Percentiles rank a stretch among this genome's conserved stretches.
These are phyloP conservation scores for Channa argus DNA, from an alignment of 2,113 vertebrate species.

Conservation along the genomic window DNA sequence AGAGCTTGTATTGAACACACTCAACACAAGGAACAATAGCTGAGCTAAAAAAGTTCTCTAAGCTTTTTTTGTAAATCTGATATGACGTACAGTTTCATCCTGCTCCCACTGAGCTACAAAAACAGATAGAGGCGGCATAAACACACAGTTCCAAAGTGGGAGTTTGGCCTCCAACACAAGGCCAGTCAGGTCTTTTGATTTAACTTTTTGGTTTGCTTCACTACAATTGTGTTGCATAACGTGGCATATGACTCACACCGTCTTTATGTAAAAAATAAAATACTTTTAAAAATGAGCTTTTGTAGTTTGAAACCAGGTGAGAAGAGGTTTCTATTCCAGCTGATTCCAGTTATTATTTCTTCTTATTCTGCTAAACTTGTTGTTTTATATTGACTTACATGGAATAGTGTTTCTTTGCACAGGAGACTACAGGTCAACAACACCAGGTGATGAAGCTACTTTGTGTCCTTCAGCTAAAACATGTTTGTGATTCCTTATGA, in stretches of 20 bases:
- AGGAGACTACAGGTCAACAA: too few relatives aligned
- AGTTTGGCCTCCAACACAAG: slow-evolving; percentile 30
- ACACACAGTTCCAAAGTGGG: slow-evolving; percentile 13
- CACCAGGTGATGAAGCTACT: too few relatives aligned
- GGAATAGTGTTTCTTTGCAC: too few relatives aligned
- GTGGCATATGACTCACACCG: slow-evolving; percentile 44
- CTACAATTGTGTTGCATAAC: slow-evolving; percentile 42
- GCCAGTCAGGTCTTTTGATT: slow-evolving; percentile 25
- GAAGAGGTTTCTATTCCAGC: slow-evolving; percentile 1
- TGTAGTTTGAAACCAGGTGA: slow-evolving; percentile 17
- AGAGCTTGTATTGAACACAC: not conserved
- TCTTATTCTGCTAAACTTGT: not conserved
- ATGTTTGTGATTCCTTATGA: too few relatives aligned
- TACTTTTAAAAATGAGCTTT: not conserved
- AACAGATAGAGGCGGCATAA: not conserved
- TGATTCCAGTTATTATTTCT: not conserved
- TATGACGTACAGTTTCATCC: too few relatives aligned
- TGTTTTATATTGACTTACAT: not conserved
- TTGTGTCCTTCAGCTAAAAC: too few relatives aligned
- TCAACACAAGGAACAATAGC: not conserved
- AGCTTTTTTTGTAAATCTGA: too few relatives aligned
- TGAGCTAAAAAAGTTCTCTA: not conserved
- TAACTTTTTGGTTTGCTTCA: slow-evolving; percentile 4
- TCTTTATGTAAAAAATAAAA: slow-evolving; percentile 40
- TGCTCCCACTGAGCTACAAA: not conserved